These are phyloP conservation scores for Toxotes lorentzi DNA, from an alignment of 2,797 vertebrate species.

Conservation along the genomic window DNA sequence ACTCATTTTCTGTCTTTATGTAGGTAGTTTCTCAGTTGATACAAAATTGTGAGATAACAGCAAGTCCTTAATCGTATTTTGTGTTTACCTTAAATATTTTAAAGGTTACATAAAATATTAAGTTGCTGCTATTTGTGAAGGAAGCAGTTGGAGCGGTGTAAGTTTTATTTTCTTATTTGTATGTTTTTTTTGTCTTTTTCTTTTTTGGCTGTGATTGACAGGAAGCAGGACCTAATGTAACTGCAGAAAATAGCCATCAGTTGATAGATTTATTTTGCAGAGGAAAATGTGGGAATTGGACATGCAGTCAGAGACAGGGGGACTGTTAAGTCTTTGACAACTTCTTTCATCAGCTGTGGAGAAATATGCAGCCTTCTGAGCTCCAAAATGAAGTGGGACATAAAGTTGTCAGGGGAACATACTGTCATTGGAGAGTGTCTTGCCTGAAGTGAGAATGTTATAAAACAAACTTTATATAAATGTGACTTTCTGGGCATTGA, in stretches of 20 bases:
- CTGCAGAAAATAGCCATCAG: neutral
- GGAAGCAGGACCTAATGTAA: neutral
- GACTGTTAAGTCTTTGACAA: constrained; percentile 26
- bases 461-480: constrained; percentile 15
- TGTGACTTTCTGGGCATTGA: neutral
- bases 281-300: constrained; percentile 21
- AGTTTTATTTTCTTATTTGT: constrained; percentile 7
- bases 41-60: neutral
- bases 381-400: constrained; percentile 36
- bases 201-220: constrained; percentile 15
- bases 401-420: constrained; percentile 32
- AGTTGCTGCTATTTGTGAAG: neutral
- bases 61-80: neutral
- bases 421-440: constrained; percentile 1
- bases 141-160: neutral
- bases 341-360: constrained; percentile 11
- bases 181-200: neutral
- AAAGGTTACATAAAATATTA: neutral
- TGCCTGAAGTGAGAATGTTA: constrained; percentile 25
- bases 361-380: constrained; percentile 27
- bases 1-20: neutral
- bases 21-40: neutral
- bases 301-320: neutral
- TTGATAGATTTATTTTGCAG: constrained; percentile 14
- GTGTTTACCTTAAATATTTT: constrained; percentile 19